Evolutionary conservation across 2,113 vertebrate genomes (phyloP).

Genomic region (Excalfactoria chinensis): DNA sequence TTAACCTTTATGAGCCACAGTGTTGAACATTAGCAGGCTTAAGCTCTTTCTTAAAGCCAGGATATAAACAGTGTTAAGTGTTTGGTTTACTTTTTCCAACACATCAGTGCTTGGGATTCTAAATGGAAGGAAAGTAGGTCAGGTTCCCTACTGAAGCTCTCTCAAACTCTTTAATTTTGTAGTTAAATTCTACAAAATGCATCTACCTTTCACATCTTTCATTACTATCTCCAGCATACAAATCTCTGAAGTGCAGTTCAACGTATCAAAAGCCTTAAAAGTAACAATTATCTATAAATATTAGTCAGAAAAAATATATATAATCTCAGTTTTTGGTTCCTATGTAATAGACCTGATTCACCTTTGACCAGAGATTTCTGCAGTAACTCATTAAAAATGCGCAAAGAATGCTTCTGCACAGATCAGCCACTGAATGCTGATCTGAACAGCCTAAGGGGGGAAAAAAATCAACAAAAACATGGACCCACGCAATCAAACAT

Average conservation of each 20-base stretch:
- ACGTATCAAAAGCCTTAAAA: not conserved
- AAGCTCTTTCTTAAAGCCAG: not conserved
- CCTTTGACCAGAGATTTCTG: slow-evolving; percentile 25
- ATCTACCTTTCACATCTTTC: not conserved
- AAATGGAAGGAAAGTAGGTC: not conserved
- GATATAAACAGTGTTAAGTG: not conserved
- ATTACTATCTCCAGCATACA: not conserved
- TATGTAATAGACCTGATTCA: not conserved
- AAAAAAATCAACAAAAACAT: not conserved
- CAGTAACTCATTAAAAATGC: slow-evolving; percentile 14
- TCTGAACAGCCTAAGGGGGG: not conserved
- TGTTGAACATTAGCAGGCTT: not conserved
- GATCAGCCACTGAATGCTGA: not conserved
- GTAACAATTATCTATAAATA: not conserved
- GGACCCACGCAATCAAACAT: not conserved
- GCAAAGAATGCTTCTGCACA: slow-evolving; percentile 5
- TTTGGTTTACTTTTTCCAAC: slow-evolving; percentile 2
- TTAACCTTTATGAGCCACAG: not conserved
- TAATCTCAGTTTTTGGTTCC: not conserved
- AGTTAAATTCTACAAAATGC: not conserved
- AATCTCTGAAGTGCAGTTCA: not conserved
- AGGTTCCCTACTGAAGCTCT: not conserved
- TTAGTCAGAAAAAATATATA: not conserved
- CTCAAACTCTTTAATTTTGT: not conserved
- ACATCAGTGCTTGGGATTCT: not conserved